phyloP scores from a whole-genome alignment of 2,888 invertebrate genomes.

The Lacanobia wlatinum region DNA sequence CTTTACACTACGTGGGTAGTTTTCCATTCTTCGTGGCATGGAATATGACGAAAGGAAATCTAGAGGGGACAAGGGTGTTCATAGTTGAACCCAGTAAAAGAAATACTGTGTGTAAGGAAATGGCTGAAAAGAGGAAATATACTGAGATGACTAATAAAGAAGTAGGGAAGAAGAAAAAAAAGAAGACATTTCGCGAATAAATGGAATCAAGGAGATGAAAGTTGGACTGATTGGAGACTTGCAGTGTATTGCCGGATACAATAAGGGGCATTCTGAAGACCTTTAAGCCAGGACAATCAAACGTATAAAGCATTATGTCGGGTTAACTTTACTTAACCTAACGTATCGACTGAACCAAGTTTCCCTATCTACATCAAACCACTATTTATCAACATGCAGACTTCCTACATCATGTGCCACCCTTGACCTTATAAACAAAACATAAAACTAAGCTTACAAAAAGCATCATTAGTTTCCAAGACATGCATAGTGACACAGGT shows the following conservation, averaged over 20 bases:
- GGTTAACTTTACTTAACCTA: neutral
- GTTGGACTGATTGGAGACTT: neutral
- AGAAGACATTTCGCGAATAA: neutral
- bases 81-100: neutral
- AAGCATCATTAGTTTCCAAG: neutral
- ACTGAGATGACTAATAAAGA: neutral
- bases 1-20: slow-evolving; percentile 47
- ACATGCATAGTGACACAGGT: slow-evolving; percentile 16
- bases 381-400: neutral
- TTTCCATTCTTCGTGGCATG: slow-evolving; percentile 45
- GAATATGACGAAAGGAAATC: slow-evolving; percentile 15
- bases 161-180: neutral
- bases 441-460: neutral
- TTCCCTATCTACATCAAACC: neutral
- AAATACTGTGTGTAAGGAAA: neutral
- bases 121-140: neutral
- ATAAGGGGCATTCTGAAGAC: neutral
- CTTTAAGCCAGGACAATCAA: neutral
- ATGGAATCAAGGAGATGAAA: neutral
- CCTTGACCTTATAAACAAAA: neutral
- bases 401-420: neutral
- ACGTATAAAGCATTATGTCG: too few species aligned
- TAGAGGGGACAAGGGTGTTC: neutral
- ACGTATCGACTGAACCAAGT: neutral
- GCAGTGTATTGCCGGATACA: neutral